Evolutionary conservation across 2,797 vertebrate species (phyloP), one percentile per base, ranked within the genome.

Genomic region (Thunnus albacares): DNA sequence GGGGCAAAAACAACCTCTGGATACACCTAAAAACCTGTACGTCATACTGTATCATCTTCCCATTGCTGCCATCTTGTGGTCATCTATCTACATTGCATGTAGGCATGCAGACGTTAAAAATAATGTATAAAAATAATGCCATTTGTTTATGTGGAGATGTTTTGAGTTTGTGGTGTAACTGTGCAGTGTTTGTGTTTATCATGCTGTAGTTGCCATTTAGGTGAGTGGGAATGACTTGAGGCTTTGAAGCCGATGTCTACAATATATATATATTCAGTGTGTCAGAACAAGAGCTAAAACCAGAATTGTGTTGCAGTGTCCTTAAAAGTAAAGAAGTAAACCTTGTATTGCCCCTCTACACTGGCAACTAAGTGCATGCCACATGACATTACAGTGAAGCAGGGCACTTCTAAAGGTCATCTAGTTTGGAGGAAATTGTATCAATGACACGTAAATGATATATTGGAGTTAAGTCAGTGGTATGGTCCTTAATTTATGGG

Each of bases 11-110:
- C 51, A 52, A 11, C 20, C n/a, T 10, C 20, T 51, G 18, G 35
- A 38, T 38, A 35, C 8, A 35, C 28, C 28, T 70, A 4, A 4
- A 17, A 24, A 38, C 14, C 24, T 33, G 8, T 20, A 24, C 17
- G 2, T 30, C 22, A n/a, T 1, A 5, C 4, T 51, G 5, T 2
- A 11, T 52, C 45, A 45, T 7, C 14, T 24, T 2, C 12, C 15
- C 11, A 73, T 56, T 75, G n/a, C 69, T 71, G 20, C 79, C 76
- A 82, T 64, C 79, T 66, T 75, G 79, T 82, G 85, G 66, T 68
- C 65, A 61, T 51, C 18, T 3, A 35, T 18, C 60, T 13, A 33
- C 64, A 71, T 67, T 45, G 47, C 47, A 59, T 65, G 7, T 7
- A 10, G 1, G 6, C 20, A 38, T 43, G 24, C 26, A 22, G 2